Base-by-base conservation (phyloP, 37 sponge, comb jelly and placozoan species). In the Beroe ovata region DNA sequence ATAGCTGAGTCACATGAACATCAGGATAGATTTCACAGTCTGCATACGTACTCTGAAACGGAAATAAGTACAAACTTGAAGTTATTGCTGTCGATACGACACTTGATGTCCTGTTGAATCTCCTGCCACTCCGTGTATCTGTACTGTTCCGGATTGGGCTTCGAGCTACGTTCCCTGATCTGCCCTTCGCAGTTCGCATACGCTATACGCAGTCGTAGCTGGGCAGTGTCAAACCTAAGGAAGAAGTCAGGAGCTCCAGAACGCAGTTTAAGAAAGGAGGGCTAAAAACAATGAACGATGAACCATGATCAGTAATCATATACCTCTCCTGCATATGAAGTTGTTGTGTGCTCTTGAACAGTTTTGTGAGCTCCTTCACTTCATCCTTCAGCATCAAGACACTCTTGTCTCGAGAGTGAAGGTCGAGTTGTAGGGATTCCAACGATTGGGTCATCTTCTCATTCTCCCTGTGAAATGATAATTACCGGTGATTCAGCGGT, bases 151-250 rank as follows among this genome's bases (percentile, higher is more conserved):
- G 84, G 84, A 25, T 77, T 77, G 1, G 18, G 26, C 54, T 32
- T n/a, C 28, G 19, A 32, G 2, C 38, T 29, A 21, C 84, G 41
- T 19, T 77, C 84, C 28, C 84, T 77, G 41, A 77, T 77, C 84
- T 77, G 84, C 8, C 54, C 42, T 40, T 39, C 84, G 41, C 84
- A 77, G 84, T 77, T 77, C 4, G 84, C 84, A 29, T 42, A 77
- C 14, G 84, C 84, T 77, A 77, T 77, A 1, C 84, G 84, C 4
- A 77, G 84, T 3, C 54, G 84, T 11, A 77, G 84, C 28, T 77
- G 84, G 54, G 54, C 42, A 18, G 47, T 40, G 54, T 77, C 41
- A 26, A 36, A 77, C 84, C 84, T 77, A 21, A n/a, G n/a, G n/a
- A n/a, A n/a, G n/a, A n/a, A n/a, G n/a, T n/a, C n/a, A n/a, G 18